These are phyloP conservation scores for Myopa tessellatipennis DNA, from an alignment of 2,888 invertebrate species.

Conservation along the genomic window DNA sequence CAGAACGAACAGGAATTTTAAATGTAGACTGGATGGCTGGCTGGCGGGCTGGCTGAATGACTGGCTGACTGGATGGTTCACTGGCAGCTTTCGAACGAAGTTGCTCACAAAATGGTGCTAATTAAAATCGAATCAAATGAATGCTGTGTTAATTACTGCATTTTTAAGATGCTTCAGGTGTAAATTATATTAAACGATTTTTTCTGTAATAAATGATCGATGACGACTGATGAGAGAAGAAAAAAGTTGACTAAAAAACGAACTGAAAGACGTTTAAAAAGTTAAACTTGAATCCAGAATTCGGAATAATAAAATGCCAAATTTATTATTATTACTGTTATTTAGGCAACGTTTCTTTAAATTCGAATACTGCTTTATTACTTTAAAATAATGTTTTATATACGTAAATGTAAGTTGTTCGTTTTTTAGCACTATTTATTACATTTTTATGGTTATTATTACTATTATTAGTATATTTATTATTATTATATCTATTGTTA, in stretches of 20 bases:
- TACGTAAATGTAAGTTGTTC: background rate
- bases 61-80: background rate
- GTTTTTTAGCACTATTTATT: background rate
- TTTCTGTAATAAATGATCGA: background rate
- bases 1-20: slow-evolving; percentile 19
- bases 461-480: background rate
- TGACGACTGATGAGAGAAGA: background rate
- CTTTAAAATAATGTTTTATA: no score
- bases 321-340: background rate
- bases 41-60: background rate
- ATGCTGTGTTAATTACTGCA: slow-evolving; percentile 36
- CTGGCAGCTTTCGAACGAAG: slow-evolving; percentile 9
- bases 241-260: background rate
- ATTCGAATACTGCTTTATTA: no score
- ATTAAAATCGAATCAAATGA: slow-evolving; percentile 27
- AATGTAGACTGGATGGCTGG: slow-evolving; percentile 10
- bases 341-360: background rate
- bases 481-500: no score
- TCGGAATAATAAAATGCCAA: background rate
- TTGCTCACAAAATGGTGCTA: slow-evolving; percentile 19
- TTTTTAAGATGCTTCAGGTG: slow-evolving; percentile 33
- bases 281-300: background rate
- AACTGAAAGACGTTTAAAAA: background rate
- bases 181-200: slow-evolving; percentile 32
- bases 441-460: background rate